phyloP scores from a whole-genome alignment of 2,797 vertebrate genomes.

The Siniperca obscura region DNA sequence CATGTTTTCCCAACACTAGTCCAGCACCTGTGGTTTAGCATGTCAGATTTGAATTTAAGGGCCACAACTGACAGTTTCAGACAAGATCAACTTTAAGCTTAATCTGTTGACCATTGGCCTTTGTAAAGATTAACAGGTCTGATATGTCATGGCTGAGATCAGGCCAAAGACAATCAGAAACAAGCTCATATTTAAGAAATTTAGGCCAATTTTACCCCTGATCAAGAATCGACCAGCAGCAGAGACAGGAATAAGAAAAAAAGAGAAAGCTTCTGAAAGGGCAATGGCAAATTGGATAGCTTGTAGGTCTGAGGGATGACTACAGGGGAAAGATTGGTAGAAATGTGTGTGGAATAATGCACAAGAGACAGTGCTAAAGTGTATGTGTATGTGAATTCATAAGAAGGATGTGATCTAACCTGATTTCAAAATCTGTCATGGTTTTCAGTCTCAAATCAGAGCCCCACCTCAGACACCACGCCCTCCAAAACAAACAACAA shows the following conservation, averaged over 20 bases:
- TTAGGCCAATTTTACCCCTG: neutral
- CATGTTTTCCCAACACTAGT: neutral
- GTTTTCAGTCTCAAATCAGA: too few species aligned
- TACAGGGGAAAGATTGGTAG: too few species aligned
- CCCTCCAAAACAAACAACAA: neutral
- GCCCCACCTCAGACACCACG: neutral
- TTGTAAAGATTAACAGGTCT: neutral
- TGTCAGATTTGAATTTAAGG: neutral
- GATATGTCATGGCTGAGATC: neutral
- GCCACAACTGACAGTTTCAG: neutral
- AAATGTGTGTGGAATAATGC: neutral
- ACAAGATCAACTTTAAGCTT: neutral
- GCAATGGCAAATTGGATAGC: too few species aligned
- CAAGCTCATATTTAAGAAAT: neutral
- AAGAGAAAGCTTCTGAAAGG: too few species aligned
- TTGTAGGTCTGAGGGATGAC: too few species aligned
- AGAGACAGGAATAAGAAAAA: too few species aligned
- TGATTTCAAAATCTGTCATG: too few species aligned
- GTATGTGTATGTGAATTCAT: too few species aligned
- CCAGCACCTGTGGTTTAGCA: neutral
- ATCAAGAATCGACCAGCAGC: too few species aligned
- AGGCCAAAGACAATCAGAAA: neutral
- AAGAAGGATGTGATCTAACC: too few species aligned
- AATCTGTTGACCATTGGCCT: neutral
- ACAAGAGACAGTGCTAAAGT: neutral